These are phyloP conservation scores for Solenodon paradoxus DNA, from an alignment of 2,113 vertebrate genomes.

Conservation along the genomic window DNA sequence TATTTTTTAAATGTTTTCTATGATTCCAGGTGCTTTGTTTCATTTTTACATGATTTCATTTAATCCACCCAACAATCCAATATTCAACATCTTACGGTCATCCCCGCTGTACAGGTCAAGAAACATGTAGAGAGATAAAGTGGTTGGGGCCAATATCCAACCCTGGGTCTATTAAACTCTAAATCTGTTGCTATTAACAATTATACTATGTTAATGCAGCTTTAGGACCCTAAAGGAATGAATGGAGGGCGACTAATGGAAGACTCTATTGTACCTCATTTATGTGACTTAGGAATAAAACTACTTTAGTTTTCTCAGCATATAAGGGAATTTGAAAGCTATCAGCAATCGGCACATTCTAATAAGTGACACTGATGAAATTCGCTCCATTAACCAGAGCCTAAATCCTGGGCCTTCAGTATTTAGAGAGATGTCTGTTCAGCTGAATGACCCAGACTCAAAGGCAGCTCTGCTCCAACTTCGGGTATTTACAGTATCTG, in stretches of 20 bases:
- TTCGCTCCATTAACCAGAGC: neutral
- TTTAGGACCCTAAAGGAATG: constrained; percentile 29
- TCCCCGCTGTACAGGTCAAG: neutral
- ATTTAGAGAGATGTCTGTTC: constrained; percentile 15
- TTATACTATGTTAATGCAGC: neutral
- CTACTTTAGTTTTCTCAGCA: neutral
- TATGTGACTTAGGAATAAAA: constrained; percentile 9
- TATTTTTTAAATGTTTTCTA: neutral
- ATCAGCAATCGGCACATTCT: neutral
- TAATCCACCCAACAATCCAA: neutral
- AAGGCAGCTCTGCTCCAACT: constrained; percentile 29
- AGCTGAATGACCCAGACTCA: neutral
- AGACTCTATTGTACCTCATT: neutral
- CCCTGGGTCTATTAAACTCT: neutral
- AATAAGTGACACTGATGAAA: neutral
- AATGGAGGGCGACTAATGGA: neutral
- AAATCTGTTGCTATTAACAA: neutral
- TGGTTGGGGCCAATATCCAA: neutral
- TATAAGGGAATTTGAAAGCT: neutral
- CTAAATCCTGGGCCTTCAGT: neutral
- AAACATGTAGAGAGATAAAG: neutral
- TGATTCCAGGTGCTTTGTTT: neutral
- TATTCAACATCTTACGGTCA: neutral
- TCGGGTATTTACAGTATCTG: constrained; percentile 46
- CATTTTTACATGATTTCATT: neutral